Evolutionary conservation across 2,888 invertebrate genomes (phyloP), one percentile per base, ranked within the genome.

Genomic region (Perizoma affinitatum): DNA sequence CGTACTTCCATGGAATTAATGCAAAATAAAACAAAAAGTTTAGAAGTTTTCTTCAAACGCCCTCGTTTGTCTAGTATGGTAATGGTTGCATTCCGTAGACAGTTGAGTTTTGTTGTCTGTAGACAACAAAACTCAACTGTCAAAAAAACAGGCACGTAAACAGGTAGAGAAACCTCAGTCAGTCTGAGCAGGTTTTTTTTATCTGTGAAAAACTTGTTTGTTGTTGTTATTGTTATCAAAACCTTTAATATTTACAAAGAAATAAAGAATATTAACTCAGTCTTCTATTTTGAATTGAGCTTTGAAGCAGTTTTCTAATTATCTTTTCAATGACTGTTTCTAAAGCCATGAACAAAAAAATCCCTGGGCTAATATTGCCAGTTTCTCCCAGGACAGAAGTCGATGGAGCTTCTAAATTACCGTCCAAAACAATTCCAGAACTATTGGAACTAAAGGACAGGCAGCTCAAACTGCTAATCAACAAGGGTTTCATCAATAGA

Each of bases 351-450:
- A 84, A 84, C 69, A 77, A 83, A 61, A 85, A 79, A 79, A 88
- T 93, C 57, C 94, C 94, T 22, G 94, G 93, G 10, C 73, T 87
- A 50, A 61, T 86, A 51, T 63, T 93, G 63, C 84, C 85, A 41
- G 80, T 90, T 9, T 81, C 81, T 5, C 83, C 89, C 0, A 93
- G 86, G 78, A 88, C 78, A 56, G 93, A 94, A 79, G 79, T 88
- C 43, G 94, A 94, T 74, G 94, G 93, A 5, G 93, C 92, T 76
- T 85, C 87, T 6, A 82, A 94, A 77, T 80, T 94, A 54, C 78
- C 85, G 7, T 78, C 83, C 0, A 93, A 93, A 81, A 82, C 83
- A 10, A 80, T 86, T 61, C 72, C 84, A 43, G 93, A 94, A 76
- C 79, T 94, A 35, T 52, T 82, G 40, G 94, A 94, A 71, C 78